These are phyloP conservation scores for Athene noctua DNA, from an alignment of 2,113 vertebrate genomes.

Conservation along the genomic window DNA sequence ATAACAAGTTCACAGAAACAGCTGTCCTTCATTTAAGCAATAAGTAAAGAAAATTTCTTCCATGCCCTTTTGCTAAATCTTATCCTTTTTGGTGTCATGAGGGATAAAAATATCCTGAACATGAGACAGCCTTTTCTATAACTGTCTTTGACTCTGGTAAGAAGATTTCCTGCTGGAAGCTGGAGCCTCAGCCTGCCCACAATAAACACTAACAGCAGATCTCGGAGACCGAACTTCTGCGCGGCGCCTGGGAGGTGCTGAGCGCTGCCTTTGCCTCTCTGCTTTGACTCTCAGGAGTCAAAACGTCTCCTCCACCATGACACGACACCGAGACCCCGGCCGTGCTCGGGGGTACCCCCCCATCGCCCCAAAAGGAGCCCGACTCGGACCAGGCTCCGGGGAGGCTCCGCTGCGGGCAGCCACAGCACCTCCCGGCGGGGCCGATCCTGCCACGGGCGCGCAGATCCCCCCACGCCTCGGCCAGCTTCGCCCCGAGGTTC, in stretches of 20 bases:
- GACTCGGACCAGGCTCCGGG: accelerated
- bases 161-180: background rate
- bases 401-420: background rate
- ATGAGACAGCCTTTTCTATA: background rate
- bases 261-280: background rate
- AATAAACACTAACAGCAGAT: accelerated
- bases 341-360: accelerated
- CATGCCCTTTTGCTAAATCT: background rate
- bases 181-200: background rate
- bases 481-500: background rate
- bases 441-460: background rate
- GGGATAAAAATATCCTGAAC: background rate
- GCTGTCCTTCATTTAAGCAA: background rate
- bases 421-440: background rate
- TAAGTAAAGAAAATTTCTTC: background rate
- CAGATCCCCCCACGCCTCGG: background rate
- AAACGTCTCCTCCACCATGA: accelerated
- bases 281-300: accelerated
- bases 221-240: accelerated
- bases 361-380: accelerated
- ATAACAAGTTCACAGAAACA: background rate
- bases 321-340: accelerated
- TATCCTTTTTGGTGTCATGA: background rate
- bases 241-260: accelerated
- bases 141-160: background rate